Evolutionary conservation across 2,797 vertebrate species (phyloP).

Genomic region (Hippocampus kuda): DNA sequence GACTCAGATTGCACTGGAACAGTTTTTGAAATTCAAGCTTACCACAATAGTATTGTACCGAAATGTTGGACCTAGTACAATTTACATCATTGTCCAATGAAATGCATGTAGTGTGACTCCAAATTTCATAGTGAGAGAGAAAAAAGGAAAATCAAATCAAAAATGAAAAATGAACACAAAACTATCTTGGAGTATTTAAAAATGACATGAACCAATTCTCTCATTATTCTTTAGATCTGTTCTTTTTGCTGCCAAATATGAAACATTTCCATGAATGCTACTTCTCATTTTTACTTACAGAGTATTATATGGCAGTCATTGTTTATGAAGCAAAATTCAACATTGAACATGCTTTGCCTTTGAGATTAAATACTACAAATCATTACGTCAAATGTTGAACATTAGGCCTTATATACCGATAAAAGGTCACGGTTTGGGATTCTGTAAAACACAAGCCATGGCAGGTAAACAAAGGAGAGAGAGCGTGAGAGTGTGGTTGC

Average conservation of each 20-base stretch:
- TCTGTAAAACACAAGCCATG: slow-evolving; percentile 43
- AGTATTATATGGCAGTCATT: neutral
- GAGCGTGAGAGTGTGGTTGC: slow-evolving; percentile 13
- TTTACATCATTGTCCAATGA: neutral
- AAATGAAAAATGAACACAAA: neutral
- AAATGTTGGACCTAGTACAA: neutral
- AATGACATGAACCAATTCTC: too few species aligned
- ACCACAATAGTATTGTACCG: neutral
- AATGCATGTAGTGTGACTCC: neutral
- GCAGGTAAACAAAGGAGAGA: slow-evolving; percentile 44
- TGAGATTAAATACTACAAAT: neutral
- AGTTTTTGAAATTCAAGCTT: neutral
- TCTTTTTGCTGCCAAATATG: neutral
- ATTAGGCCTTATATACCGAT: neutral
- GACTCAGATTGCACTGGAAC: too few species aligned
- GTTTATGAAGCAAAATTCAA: neutral
- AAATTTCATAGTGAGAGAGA: too few species aligned
- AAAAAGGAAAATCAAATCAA: too few species aligned
- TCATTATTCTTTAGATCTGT: neutral
- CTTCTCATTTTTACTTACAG: neutral
- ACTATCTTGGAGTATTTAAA: neutral
- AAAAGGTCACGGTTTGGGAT: slow-evolving; percentile 43
- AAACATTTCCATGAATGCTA: neutral
- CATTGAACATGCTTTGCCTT: neutral
- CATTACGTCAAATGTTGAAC: neutral